These are phyloP conservation scores for Dyspetes luteomarginatus DNA, from an alignment of 2,888 invertebrate genomes.

Conservation along the genomic window DNA sequence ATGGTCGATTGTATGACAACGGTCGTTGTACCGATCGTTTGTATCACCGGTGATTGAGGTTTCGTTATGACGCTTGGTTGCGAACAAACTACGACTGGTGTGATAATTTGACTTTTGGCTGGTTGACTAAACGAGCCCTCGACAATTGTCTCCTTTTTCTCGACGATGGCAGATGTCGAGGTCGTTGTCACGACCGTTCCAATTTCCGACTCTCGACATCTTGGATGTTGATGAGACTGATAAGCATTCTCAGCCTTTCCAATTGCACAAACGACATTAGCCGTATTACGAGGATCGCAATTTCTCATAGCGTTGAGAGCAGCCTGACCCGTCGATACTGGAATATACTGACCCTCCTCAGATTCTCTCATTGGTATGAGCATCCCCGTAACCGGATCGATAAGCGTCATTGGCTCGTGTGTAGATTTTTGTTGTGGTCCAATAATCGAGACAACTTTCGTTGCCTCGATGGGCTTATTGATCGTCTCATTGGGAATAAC, in stretches of 20 bases:
- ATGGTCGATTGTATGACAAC: conserved; percentile 70
- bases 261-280: conserved; percentile 62
- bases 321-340: conserved; percentile 83
- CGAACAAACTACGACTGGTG: conserved; percentile 69
- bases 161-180: conserved; percentile 78
- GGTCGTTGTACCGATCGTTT: conserved; percentile 68
- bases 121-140: conserved; percentile 65
- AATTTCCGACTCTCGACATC: conserved; percentile 68
- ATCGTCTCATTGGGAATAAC: neutral
- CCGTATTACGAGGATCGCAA: conserved; percentile 67
- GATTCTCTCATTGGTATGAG: conserved; percentile 89
- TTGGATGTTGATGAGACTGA: conserved; percentile 61
- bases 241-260: conserved; percentile 28
- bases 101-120: conserved; percentile 70
- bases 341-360: conserved; percentile 89
- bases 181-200: conserved; percentile 70
- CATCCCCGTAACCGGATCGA: conserved; percentile 90
- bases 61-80: conserved; percentile 78
- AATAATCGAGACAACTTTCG: conserved; percentile 17
- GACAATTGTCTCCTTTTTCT: conserved; percentile 69
- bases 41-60: conserved; percentile 75
- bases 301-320: conserved; percentile 70
- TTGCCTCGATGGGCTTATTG: conserved; percentile 43
- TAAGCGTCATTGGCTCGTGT: conserved; percentile 87
- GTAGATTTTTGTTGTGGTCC: conserved; percentile 74